phyloP scores from a whole-genome alignment of 2,888 invertebrate genomes.

The Tetranychus truncatus region DNA sequence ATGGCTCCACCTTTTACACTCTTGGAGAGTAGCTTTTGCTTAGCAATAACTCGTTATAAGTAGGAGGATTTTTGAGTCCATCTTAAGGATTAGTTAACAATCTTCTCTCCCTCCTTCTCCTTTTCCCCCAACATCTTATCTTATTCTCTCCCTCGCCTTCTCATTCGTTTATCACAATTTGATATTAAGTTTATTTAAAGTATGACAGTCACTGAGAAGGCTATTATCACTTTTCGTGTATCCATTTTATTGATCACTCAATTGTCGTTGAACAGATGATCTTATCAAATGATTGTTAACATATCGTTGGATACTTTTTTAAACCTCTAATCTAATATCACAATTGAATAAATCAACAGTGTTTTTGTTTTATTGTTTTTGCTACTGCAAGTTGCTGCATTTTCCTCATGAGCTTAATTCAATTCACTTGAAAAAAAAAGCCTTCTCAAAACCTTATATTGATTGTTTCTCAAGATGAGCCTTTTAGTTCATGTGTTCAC shows the following conservation, averaged over 20 bases:
- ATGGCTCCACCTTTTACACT: not conserved
- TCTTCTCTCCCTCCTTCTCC: constrained; percentile 3
- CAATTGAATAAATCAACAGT: too few species aligned
- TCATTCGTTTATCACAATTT: not conserved
- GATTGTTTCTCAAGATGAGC: not conserved
- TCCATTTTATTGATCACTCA: not conserved
- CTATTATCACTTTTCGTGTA: not conserved
- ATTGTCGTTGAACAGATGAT: not conserved
- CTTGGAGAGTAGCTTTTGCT: not conserved
- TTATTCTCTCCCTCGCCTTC: not conserved
- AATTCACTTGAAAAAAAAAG: not conserved
- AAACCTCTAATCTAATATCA: not conserved
- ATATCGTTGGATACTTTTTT: not conserved
- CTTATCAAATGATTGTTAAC: not conserved
- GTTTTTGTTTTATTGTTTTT: too few species aligned
- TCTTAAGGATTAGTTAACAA: not conserved
- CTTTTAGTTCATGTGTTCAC: constrained; percentile 7
- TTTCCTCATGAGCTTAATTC: too few species aligned
- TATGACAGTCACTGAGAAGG: not conserved
- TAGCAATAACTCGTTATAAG: not conserved
- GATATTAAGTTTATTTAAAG: not conserved
- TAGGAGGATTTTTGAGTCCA: not conserved
- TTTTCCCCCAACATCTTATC: not conserved
- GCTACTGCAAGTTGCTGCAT: too few species aligned
- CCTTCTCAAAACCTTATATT: not conserved